Evolutionary conservation across 2,888 invertebrate genomes (phyloP).

Genomic region (Elmis aenea): DNA sequence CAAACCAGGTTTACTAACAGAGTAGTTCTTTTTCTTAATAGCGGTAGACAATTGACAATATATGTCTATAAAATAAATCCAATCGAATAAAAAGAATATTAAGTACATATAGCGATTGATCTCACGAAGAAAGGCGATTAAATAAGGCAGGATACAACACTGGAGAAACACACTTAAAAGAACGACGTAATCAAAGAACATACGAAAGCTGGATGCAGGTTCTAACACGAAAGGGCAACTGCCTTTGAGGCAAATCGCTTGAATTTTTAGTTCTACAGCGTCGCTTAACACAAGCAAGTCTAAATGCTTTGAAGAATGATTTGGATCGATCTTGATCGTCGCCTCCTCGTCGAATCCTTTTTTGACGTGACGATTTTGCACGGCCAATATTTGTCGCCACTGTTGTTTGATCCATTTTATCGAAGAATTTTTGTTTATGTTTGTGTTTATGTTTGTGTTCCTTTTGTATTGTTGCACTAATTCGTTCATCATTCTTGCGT

Average conservation of each 20-base stretch:
- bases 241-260: constrained; percentile 42
- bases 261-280: constrained; percentile 27
- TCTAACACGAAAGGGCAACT: constrained; percentile 51
- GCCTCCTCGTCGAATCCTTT: not conserved
- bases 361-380: not conserved
- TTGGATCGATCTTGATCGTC: constrained; percentile 1
- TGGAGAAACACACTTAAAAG: constrained; percentile 9
- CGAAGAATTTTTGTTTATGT: not conserved
- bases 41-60: constrained; percentile 10
- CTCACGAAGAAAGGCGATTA: constrained; percentile 9
- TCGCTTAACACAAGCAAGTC: constrained; percentile 27
- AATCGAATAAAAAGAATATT: constrained; percentile 6
- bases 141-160: constrained; percentile 12
- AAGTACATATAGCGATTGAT: not conserved
- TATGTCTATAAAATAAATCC: constrained; percentile 9
- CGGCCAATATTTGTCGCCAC: constrained; percentile 2
- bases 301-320: constrained; percentile 23
- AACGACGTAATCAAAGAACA: constrained; percentile 12
- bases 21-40: not conserved
- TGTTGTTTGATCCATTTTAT: constrained; percentile 10
- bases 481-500: constrained; percentile 1
- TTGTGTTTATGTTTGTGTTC: too few species aligned
- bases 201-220: constrained; percentile 46
- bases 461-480: constrained; percentile 1
- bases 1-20: constrained; percentile 1